Conservation (phyloP, 2,797 vertebrate species). For the Sciurus vulgaris region DNA sequence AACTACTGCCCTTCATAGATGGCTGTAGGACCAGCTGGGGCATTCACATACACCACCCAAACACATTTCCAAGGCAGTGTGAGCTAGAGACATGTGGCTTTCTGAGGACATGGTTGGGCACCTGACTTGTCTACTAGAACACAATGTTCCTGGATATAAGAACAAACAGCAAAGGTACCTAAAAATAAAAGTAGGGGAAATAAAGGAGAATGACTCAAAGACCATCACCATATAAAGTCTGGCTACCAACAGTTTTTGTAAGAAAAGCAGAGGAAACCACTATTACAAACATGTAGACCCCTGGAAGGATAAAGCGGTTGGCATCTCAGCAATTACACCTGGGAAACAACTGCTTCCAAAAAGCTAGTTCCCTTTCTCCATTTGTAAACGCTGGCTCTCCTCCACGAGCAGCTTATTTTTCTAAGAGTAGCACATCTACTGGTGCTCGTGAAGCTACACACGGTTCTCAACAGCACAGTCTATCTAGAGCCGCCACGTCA, state of each 20-base stretch:
- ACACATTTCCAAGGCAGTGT: constrained; percentile 22
- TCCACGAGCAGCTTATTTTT: background rate
- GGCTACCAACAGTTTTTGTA: background rate
- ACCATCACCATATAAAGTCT: background rate
- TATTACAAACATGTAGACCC: background rate
- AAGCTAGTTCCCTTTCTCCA: background rate
- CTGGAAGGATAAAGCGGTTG: background rate
- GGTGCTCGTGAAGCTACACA: background rate
- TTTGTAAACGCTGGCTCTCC: background rate
- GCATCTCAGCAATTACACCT: background rate
- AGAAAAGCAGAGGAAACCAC: constrained; percentile 26
- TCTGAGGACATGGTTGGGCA: constrained; percentile 22
- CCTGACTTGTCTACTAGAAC: background rate
- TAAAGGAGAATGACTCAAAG: background rate
- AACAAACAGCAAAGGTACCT: background rate
- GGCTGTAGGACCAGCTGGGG: background rate
- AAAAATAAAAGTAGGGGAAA: constrained; percentile 65
- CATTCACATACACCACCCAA: background rate
- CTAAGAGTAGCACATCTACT: background rate
- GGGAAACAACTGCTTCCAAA: background rate
- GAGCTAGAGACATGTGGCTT: background rate
- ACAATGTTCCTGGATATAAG: constrained; percentile 37
- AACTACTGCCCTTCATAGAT: background rate
- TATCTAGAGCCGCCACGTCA: background rate
- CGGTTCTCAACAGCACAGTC: background rate